phyloP scores from a whole-genome alignment of 2,797 vertebrate species.

The Lophius americanus region DNA sequence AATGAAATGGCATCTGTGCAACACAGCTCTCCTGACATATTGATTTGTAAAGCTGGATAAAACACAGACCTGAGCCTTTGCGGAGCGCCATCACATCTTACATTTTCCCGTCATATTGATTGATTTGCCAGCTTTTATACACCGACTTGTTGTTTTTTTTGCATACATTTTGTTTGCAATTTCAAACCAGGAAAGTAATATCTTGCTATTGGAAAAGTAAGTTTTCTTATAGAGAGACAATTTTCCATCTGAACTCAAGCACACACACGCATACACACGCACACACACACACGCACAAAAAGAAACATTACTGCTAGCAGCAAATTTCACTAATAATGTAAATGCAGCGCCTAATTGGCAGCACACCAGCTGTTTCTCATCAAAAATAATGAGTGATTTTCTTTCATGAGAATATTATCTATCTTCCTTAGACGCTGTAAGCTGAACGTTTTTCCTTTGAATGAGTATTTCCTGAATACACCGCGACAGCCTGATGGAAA shows the following conservation, averaged over 20 bases:
- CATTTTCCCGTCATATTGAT: slow-evolving; percentile 56
- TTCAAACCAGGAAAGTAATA: slow-evolving; percentile 47
- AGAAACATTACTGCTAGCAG: slow-evolving; percentile 61
- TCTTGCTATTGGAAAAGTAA: slow-evolving; percentile 41
- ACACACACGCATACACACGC: background rate
- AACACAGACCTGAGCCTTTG: slow-evolving; percentile 60
- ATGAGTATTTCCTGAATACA: slow-evolving; percentile 11
- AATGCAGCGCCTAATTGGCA: slow-evolving; percentile 78
- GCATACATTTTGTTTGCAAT: slow-evolving; percentile 23
- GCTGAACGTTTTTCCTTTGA: slow-evolving; percentile 30
- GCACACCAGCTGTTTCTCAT: slow-evolving; percentile 81
- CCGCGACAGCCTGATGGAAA: slow-evolving; percentile 33
- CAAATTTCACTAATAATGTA: slow-evolving; percentile 80
- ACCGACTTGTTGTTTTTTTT: slow-evolving; percentile 23
- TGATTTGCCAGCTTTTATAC: slow-evolving; percentile 51
- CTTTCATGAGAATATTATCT: slow-evolving; percentile 63
- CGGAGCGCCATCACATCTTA: slow-evolving; percentile 47
- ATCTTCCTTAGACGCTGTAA: slow-evolving; percentile 54
- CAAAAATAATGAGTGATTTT: slow-evolving; percentile 78
- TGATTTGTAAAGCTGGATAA: slow-evolving; percentile 59
- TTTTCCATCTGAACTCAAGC: slow-evolving; percentile 45
- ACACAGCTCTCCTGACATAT: slow-evolving; percentile 66
- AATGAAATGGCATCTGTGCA: slow-evolving; percentile 68
- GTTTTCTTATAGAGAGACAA: slow-evolving; percentile 41
- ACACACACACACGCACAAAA: background rate